These are phyloP conservation scores for Stratiomys singularior DNA, from an alignment of 2,888 invertebrate species.

Conservation along the genomic window DNA sequence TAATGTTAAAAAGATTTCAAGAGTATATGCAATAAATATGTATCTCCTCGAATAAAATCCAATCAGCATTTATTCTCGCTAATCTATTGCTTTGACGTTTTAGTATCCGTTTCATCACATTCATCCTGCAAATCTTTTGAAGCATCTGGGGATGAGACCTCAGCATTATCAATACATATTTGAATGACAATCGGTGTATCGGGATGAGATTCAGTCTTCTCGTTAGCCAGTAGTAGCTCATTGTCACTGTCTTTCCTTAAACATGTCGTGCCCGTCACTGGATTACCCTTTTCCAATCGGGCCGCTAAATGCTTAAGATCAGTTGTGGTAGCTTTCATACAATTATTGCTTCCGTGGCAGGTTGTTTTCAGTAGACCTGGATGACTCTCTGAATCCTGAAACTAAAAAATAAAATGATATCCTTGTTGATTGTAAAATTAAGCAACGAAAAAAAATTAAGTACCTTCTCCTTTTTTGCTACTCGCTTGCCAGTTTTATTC, in stretches of 20 bases:
- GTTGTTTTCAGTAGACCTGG: conserved; percentile 58
- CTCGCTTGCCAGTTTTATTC: not conserved
- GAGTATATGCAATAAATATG: no score
- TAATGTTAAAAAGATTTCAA: no score
- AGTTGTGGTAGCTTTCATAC: conserved; percentile 49
- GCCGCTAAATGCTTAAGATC: conserved; percentile 46
- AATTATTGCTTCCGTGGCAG: conserved; percentile 60
- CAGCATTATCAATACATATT: no score
- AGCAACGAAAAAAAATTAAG: not conserved
- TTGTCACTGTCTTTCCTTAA: conserved; percentile 48
- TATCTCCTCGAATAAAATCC: no score
- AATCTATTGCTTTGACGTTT: not conserved
- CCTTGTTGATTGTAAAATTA: not conserved
- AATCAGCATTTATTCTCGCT: no score
- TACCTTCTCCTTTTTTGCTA: conserved; percentile 15
- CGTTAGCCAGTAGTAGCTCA: conserved; percentile 46
- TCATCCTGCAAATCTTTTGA: not conserved
- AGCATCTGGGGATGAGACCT: not conserved
- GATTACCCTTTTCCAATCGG: conserved; percentile 48
- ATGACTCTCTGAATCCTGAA: conserved; percentile 51
- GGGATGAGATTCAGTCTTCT: conserved; percentile 18
- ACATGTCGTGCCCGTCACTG: conserved; percentile 45
- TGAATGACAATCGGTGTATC: not conserved
- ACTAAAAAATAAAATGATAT: no score
- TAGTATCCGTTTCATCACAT: not conserved